These are phyloP conservation scores for Drosophila punjabiensis DNA, from an alignment of 1,140 invertebrate species.

Conservation along the genomic window DNA sequence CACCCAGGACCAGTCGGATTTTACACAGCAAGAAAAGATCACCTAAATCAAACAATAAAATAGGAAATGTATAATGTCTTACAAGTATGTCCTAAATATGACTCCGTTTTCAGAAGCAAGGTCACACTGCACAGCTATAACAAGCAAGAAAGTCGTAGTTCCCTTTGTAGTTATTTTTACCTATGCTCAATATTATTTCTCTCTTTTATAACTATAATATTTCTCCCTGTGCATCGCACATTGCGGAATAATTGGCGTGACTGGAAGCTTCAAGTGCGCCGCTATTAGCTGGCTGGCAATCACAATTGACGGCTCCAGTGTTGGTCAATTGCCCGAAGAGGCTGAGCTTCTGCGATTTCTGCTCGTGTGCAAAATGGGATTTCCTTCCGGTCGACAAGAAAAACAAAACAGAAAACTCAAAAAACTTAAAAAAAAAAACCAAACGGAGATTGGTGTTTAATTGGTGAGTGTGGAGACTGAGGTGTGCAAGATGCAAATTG, in stretches of 20 bases:
- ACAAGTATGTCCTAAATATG: background rate
- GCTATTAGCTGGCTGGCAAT: slow-evolving; percentile 77
- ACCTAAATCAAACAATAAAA: background rate
- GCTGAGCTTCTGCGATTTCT: slow-evolving; percentile 44
- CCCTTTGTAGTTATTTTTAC: no score
- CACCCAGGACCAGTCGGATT: slow-evolving; percentile 20
- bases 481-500: slow-evolving; percentile 52
- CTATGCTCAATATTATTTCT: background rate
- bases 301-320: slow-evolving; percentile 76
- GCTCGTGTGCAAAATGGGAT: slow-evolving; percentile 61
- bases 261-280: slow-evolving; percentile 38
- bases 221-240: slow-evolving; percentile 34
- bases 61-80: background rate
- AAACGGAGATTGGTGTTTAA: slow-evolving; percentile 41
- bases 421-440: background rate
- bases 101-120: background rate
- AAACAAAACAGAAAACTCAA: background rate
- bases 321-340: slow-evolving; percentile 61
- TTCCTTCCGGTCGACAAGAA: slow-evolving; percentile 63
- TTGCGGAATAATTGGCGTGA: slow-evolving; percentile 73
- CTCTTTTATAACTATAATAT: background rate
- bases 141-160: background rate
- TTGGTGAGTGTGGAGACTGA: slow-evolving; percentile 21
- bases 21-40: background rate
- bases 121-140: background rate